These are phyloP conservation scores for Ciconia nigra DNA, from an alignment of 2,797 vertebrate genomes.

Conservation along the genomic window DNA sequence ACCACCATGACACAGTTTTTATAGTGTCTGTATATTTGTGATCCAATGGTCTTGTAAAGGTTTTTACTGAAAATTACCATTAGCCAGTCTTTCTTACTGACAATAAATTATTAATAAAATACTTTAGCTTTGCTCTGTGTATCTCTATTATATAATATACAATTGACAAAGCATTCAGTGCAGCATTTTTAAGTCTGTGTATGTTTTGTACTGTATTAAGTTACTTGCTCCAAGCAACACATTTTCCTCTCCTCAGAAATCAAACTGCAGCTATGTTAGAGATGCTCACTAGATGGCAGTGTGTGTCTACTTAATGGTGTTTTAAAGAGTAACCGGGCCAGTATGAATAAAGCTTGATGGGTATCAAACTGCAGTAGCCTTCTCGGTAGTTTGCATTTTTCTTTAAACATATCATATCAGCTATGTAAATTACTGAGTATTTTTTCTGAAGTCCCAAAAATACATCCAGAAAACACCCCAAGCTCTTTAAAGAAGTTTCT, in stretches of 20 bases:
- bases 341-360: slow-evolving; percentile 52
- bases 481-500: neutral
- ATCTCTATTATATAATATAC: slow-evolving; percentile 52
- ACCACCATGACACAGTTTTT: slow-evolving; percentile 83
- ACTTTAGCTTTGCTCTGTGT: slow-evolving; percentile 68
- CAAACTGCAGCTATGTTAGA: neutral
- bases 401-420: neutral
- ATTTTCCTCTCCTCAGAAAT: neutral
- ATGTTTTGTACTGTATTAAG: slow-evolving; percentile 54
- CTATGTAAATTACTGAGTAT: neutral
- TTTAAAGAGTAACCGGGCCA: neutral
- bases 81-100: slow-evolving; percentile 99
- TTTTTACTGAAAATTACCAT: slow-evolving; percentile 99
- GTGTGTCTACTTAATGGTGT: slow-evolving; percentile 3
- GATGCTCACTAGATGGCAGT: slow-evolving; percentile 67
- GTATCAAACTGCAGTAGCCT: slow-evolving; percentile 29
- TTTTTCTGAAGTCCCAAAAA: neutral
- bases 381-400: slow-evolving; percentile 19
- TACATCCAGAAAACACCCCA: neutral
- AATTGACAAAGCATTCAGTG: slow-evolving; percentile 50
- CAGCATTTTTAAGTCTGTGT: slow-evolving; percentile 51
- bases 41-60: slow-evolving; percentile 96
- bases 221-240: neutral
- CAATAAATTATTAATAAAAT: slow-evolving; percentile 99
- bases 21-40: slow-evolving; percentile 88